Percentiles rank a stretch among this genome's conserved stretches.
Conservation (phyloP, 2,797 vertebrate species). For the Fratercula arctica region DNA sequence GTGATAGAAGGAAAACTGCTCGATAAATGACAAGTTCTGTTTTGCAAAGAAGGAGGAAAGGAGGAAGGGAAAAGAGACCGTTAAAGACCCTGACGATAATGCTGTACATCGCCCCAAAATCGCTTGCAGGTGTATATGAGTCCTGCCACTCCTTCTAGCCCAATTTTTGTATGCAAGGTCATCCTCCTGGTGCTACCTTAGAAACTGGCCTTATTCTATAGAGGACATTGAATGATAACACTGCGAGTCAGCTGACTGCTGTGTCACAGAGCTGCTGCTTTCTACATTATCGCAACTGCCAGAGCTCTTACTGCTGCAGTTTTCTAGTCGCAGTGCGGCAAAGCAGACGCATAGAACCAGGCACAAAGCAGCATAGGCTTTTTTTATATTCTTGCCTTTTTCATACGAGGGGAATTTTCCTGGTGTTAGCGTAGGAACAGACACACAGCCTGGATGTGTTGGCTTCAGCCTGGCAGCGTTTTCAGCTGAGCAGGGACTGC, state of each 20-base stretch:
- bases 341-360: constrained; percentile 77
- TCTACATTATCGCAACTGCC: constrained; percentile 81
- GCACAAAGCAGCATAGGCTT: constrained; percentile 73
- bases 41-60: neutral
- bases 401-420: constrained; percentile 74
- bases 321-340: constrained; percentile 82
- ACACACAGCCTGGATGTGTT: constrained; percentile 77
- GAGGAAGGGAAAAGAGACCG: neutral
- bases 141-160: neutral
- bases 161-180: constrained; percentile 57
- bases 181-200: constrained; percentile 68
- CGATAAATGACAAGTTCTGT: neutral
- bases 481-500: constrained; percentile 74
- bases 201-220: constrained; percentile 74
- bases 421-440: constrained; percentile 74
- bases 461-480: constrained; percentile 79
- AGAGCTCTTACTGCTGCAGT: constrained; percentile 79
- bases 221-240: constrained; percentile 84
- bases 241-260: constrained; percentile 85
- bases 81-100: neutral
- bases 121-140: constrained; percentile 2
- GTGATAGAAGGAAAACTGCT: neutral
- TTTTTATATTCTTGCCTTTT: constrained; percentile 72
- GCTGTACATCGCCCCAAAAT: neutral
- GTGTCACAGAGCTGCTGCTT: constrained; percentile 81